phyloP scores from a whole-genome alignment of 2,797 vertebrate genomes.

The Miichthys miiuy region DNA sequence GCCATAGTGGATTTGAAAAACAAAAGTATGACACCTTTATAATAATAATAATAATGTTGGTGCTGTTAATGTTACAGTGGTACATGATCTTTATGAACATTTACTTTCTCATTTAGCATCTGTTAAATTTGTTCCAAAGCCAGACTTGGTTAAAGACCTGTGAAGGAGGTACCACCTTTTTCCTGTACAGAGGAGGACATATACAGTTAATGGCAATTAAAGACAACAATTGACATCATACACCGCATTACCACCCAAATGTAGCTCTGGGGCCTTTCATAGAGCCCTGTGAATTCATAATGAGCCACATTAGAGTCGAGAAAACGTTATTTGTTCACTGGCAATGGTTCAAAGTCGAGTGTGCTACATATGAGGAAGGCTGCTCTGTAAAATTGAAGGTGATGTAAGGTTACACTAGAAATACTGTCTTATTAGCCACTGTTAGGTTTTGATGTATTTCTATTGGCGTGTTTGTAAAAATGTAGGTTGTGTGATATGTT shows the following conservation, averaged over 20 bases:
- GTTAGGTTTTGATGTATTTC: not conserved
- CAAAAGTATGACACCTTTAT: not conserved
- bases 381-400: not conserved
- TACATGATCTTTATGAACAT: not conserved
- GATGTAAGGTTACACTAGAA: not conserved
- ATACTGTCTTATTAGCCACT: not conserved
- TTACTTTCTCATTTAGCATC: not conserved
- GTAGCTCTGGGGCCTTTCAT: constrained; percentile 53
- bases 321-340: constrained; percentile 53
- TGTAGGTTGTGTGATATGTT: not conserved
- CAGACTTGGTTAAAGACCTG: constrained; percentile 85
- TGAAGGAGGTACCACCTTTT: constrained; percentile 84
- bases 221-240: constrained; percentile 63
- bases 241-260: constrained; percentile 71
- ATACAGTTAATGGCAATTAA: constrained; percentile 72
- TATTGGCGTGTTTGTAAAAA: not conserved
- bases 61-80: not conserved
- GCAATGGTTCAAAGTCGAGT: constrained; percentile 74
- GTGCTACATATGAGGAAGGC: not conserved
- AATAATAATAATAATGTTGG: not conserved
- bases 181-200: constrained; percentile 76
- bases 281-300: constrained; percentile 39
- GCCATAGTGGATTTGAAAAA: not conserved
- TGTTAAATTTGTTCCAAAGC: constrained; percentile 66
- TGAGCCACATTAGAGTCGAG: constrained; percentile 63